These are phyloP conservation scores for Melinaea marsaeus DNA, from an alignment of 2,888 invertebrate species.

Conservation along the genomic window DNA sequence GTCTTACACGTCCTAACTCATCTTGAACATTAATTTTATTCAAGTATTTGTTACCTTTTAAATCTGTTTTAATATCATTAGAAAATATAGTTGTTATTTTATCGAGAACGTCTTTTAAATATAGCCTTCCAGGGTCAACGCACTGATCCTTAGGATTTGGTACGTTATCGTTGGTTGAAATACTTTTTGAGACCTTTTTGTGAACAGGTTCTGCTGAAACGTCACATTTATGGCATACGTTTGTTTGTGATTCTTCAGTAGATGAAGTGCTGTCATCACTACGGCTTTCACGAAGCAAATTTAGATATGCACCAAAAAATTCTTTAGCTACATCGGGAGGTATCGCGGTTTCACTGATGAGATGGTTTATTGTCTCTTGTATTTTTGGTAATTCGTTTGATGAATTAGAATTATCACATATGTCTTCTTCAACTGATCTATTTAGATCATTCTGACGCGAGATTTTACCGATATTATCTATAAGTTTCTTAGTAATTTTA, in stretches of 20 bases:
- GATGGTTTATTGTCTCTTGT: constrained; percentile 56
- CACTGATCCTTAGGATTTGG: constrained; percentile 27
- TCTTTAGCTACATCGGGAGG: constrained; percentile 55
- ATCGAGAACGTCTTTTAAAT: constrained; percentile 54
- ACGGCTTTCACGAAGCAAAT: constrained; percentile 46
- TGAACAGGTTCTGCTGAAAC: constrained; percentile 51
- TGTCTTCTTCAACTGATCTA: constrained; percentile 27
- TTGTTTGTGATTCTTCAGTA: constrained; percentile 38
- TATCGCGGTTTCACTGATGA: constrained; percentile 54
- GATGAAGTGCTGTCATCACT: constrained; percentile 43
- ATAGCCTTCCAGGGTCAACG: constrained; percentile 47
- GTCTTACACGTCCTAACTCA: constrained; percentile 39
- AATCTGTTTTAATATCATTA: constrained; percentile 31
- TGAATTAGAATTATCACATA: constrained; percentile 42
- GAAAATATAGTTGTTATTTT: constrained; percentile 57
- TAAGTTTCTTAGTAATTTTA: constrained; percentile 53
- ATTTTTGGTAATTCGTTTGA: constrained; percentile 52
- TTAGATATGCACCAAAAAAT: constrained; percentile 55
- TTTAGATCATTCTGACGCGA: constrained; percentile 32
- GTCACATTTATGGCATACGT: constrained; percentile 39
- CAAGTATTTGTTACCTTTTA: constrained; percentile 23
- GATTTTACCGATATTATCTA: constrained; percentile 48
- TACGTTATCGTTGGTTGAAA: constrained; percentile 38
- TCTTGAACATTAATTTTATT: constrained; percentile 26
- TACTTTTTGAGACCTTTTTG: constrained; percentile 50